Evolutionary conservation across 2,888 invertebrate species (phyloP).

Genomic region (Allophyes oxyacanthae): DNA sequence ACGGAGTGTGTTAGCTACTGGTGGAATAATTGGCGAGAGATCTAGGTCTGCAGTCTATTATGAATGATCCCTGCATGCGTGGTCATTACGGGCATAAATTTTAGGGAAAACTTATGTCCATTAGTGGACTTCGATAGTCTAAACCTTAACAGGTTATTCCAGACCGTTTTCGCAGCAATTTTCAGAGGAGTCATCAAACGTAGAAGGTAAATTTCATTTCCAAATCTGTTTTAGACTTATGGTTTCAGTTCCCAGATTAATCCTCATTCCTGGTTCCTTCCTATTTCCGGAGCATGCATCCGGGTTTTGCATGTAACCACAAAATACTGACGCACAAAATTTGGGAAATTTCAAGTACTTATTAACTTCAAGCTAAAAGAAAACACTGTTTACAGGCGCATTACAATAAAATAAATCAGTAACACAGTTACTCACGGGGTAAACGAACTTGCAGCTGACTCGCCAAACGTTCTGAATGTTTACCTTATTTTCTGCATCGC

Average conservation of each 20-base stretch:
- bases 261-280: too few species aligned
- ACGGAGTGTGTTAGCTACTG: too few species aligned
- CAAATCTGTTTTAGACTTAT: not conserved
- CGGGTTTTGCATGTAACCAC: not conserved
- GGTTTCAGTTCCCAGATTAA: not conserved
- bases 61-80: too few species aligned
- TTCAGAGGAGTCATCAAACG: too few species aligned
- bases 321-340: not conserved
- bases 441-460: slow-evolving; percentile 49
- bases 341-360: not conserved
- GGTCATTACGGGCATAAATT: too few species aligned
- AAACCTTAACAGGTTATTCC: not conserved
- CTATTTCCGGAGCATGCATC: not conserved
- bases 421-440: slow-evolving; percentile 57
- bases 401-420: slow-evolving; percentile 40
- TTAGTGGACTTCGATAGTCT: too few species aligned
- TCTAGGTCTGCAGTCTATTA: too few species aligned
- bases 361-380: slow-evolving; percentile 25
- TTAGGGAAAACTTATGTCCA: too few species aligned
- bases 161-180: not conserved
- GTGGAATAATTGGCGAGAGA: too few species aligned
- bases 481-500: slow-evolving; percentile 48
- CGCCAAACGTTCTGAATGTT: slow-evolving; percentile 34
- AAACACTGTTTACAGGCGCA: slow-evolving; percentile 34
- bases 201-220: too few species aligned